A percentile compares a stretch with the other conserved stretches of the same genome.
Evolutionary conservation across 2,113 vertebrate species (phyloP).

Genomic region (Myanophis thanlyinensis): DNA sequence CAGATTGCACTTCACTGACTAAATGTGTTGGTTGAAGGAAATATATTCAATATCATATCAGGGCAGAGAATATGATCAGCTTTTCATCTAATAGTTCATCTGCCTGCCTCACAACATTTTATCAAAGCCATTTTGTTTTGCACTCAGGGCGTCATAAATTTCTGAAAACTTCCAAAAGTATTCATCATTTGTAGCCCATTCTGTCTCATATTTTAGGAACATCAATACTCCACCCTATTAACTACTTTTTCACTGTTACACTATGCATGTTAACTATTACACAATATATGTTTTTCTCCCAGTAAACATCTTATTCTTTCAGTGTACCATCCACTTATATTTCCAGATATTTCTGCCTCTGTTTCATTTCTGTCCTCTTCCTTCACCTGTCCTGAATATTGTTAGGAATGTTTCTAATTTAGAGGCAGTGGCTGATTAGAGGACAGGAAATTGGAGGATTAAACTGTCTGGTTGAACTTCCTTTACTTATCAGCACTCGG

Average conservation of each 20-base stretch:
- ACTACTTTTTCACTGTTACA: background rate
- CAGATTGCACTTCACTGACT: background rate
- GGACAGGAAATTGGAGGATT: slow-evolving; percentile 99
- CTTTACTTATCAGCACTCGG: slow-evolving; percentile 82
- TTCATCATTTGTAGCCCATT: slow-evolving; percentile 17
- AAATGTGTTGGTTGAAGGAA: slow-evolving; percentile 20
- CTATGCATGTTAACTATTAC: background rate
- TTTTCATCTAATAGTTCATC: background rate
- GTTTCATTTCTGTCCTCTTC: slow-evolving; percentile 67
- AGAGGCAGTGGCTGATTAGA: slow-evolving; percentile 94
- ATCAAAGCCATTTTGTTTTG: slow-evolving; percentile 21
- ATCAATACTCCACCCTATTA: slow-evolving; percentile 3
- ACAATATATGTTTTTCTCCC: background rate
- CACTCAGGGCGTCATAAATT: slow-evolving; percentile 17
- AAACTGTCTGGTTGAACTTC: slow-evolving; percentile 99
- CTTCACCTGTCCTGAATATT: slow-evolving; percentile 80
- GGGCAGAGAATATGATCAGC: background rate
- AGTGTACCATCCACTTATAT: slow-evolving; percentile 35
- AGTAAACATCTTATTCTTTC: slow-evolving; percentile 53
- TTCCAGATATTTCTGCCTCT: slow-evolving; percentile 51
- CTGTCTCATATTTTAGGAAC: slow-evolving; percentile 32
- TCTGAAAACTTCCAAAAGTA: background rate
- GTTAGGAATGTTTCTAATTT: slow-evolving; percentile 93
- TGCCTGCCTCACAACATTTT: slow-evolving; percentile 21
- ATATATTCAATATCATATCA: background rate